Evolutionary conservation across 2,113 vertebrate genomes (phyloP).

Genomic region (Pimephales promelas): DNA sequence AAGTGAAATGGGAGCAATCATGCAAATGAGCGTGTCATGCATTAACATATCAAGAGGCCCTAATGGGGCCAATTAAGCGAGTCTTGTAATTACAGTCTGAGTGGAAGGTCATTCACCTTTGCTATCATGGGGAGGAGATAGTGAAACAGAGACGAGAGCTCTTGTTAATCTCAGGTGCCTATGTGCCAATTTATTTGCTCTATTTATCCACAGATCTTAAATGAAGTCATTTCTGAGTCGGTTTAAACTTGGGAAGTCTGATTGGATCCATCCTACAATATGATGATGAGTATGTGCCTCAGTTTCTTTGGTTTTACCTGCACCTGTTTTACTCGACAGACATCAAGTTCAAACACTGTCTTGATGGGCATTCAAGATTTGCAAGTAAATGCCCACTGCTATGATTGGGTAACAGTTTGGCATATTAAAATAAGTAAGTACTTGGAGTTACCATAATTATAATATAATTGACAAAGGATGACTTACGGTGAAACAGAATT

Average conservation of each 20-base stretch:
- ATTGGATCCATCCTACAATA: background rate
- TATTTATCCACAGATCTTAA: constrained; percentile 12
- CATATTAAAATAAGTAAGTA: no score
- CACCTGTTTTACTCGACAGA: background rate
- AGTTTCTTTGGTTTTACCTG: background rate
- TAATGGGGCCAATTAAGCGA: constrained; percentile 69
- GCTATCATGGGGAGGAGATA: constrained; percentile 32
- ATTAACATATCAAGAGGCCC: constrained; percentile 70
- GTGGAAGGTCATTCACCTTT: constrained; percentile 64
- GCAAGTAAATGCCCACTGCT: no score
- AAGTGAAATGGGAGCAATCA: constrained; percentile 57
- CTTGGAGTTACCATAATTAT: no score
- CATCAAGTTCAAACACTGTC: background rate
- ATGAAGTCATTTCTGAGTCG: background rate
- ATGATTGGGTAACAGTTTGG: no score
- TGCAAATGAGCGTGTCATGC: constrained; percentile 62
- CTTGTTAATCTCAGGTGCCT: background rate
- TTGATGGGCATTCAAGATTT: no score
- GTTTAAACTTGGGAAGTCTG: background rate
- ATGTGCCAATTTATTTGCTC: constrained; percentile 16
- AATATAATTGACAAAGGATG: no score
- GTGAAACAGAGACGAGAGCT: background rate
- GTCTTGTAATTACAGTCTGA: constrained; percentile 60
- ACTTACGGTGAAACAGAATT: no score
- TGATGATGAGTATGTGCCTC: background rate